Evolutionary conservation across 2,888 invertebrate genomes (phyloP), one percentile per base, ranked within the genome.

Genomic region (Chrysodeixis includens): DNA sequence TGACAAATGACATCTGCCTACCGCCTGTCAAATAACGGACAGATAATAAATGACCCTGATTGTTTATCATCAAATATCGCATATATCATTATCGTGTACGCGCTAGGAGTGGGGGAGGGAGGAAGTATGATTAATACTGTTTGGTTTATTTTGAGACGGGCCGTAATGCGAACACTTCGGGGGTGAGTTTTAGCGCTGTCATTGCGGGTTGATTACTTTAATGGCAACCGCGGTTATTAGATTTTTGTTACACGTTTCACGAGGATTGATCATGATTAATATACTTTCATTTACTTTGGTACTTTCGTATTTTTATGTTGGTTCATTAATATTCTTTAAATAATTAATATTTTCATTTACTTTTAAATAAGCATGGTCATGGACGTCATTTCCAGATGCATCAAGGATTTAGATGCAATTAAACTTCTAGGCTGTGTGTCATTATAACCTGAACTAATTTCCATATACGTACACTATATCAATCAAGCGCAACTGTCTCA

Each of bases 1-100:
- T 96, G 96, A 96, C 96, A 96, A 96, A 96, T 96, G 96, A 96
- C 96, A 96, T 96, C 96, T 96, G 96, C 96, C 96, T 95, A 94
- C 94, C 96, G 96, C 96, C 95, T 96, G 96, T 96, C 96, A 95
- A 96, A 96, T 96, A 96, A 95, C 95, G 94, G 95, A 94, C 95
- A 95, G 95, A 96, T 96, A 96, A 96, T 96, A 96, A 96, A 96
- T 96, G 96, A 95, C 95, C 95, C 92, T 94, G 95, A 95, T 95
- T 95, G 95, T 96, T 95, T 95, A 95, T 95, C 95, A 94, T 95
- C 95, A 95, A 95, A 95, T 94, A 95, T 93, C 93, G 92, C 94
- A 95, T 95, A 95, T 94, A 95, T 95, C 95, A 95, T 94, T 94
- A 94, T 93, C 91, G 91, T 90, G 91, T 92, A 93, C 92, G 93